Conservation (phyloP, 2,113 vertebrate species). For the Empidonax traillii region DNA sequence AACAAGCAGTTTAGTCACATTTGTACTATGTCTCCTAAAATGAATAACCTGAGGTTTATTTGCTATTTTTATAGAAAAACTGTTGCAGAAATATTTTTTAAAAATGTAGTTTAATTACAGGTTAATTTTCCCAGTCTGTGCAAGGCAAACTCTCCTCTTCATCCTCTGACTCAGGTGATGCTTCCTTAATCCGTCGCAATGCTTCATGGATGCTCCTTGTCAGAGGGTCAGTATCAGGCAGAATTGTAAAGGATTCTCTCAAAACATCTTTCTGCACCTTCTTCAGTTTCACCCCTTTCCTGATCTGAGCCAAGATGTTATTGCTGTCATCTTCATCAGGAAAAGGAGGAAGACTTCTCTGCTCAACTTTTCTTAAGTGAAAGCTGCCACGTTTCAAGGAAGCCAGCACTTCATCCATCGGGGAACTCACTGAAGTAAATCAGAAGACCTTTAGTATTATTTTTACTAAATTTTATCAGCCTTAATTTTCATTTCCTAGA, state of each 20-base stretch:
- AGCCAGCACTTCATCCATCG: constrained; percentile 98
- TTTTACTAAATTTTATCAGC: background rate
- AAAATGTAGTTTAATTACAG: constrained; percentile 60
- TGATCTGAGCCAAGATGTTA: constrained; percentile 98
- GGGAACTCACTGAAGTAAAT: constrained; percentile 87
- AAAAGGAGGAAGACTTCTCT: constrained; percentile 89
- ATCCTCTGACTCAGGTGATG: constrained; percentile 94
- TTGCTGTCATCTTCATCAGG: constrained; percentile 91
- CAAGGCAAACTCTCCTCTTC: constrained; percentile 92
- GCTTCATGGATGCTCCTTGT: constrained; percentile 98
- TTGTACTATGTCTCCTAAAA: background rate
- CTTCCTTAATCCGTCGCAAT: constrained; percentile 94
- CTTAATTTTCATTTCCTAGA: background rate
- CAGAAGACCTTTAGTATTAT: constrained; percentile 23
- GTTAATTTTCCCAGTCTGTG: constrained; percentile 95
- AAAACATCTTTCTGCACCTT: constrained; percentile 90
- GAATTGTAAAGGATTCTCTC: constrained; percentile 79
- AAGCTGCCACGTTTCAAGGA: constrained; percentile 97
- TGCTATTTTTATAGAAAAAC: background rate
- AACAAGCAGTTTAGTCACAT: background rate
- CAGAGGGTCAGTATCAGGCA: constrained; percentile 88
- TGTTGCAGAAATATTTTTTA: background rate
- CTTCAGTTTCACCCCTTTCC: constrained; percentile 93
- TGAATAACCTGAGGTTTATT: background rate
- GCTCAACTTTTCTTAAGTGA: constrained; percentile 95